phyloP scores from a whole-genome alignment of 2,797 vertebrate species.

The Otus scops region DNA sequence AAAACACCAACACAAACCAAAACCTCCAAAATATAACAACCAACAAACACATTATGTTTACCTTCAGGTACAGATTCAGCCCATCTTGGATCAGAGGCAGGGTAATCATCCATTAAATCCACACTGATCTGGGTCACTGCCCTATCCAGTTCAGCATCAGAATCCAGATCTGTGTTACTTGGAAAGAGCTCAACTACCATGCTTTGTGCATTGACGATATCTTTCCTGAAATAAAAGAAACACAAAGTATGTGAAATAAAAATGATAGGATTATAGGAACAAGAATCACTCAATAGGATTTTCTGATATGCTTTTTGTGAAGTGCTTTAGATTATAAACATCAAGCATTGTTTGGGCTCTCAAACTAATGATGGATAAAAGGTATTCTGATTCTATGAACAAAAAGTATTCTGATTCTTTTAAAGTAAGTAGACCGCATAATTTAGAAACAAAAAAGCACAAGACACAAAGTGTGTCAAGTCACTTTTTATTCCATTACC shows the following conservation, averaged over 20 bases:
- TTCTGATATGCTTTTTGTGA: neutral
- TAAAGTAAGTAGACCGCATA: neutral
- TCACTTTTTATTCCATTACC: neutral
- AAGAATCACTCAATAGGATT: neutral
- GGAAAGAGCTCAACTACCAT: slow-evolving; percentile 87
- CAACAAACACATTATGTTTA: slow-evolving; percentile 47
- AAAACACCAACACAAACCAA: neutral
- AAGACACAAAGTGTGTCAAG: neutral
- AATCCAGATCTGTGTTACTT: slow-evolving; percentile 67
- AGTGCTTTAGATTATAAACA: neutral
- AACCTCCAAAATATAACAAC: neutral
- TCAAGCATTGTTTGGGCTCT: neutral
- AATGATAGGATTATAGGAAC: neutral
- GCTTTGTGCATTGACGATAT: slow-evolving; percentile 84
- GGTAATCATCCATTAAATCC: slow-evolving; percentile 93
- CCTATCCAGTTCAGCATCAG: slow-evolving; percentile 83
- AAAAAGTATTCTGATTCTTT: neutral
- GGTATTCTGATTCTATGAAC: neutral
- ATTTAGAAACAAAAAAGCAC: neutral
- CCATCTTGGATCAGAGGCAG: slow-evolving; percentile 95
- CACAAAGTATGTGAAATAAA: neutral
- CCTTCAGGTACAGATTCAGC: slow-evolving; percentile 94
- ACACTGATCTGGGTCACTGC: slow-evolving; percentile 87
- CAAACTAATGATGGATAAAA: neutral
- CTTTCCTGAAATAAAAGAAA: slow-evolving; percentile 80